A percentile compares a stretch with the other conserved stretches of the same genome.
phyloP scores from a whole-genome alignment of 2,797 vertebrate genomes.

The Decapterus maruadsi region DNA sequence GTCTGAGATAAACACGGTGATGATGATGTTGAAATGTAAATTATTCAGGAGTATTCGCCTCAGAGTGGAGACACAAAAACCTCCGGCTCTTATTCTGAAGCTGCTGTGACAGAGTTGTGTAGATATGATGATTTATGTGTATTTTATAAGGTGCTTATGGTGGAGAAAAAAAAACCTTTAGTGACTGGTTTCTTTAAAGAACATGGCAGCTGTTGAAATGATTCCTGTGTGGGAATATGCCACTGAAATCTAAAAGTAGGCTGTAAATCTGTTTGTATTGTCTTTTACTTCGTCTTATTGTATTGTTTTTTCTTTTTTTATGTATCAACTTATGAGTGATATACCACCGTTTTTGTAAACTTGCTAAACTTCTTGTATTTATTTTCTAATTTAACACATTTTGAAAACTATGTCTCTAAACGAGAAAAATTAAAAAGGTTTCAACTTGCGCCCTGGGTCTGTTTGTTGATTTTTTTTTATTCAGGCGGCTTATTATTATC shows the following conservation, averaged over 20 bases:
- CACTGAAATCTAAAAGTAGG: constrained; percentile 36
- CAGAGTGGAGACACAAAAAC: background rate
- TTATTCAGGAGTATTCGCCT: constrained; percentile 1
- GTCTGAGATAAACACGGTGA: background rate
- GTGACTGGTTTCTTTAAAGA: constrained; percentile 21
- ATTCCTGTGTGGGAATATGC: constrained; percentile 42
- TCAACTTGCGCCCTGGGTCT: constrained; percentile 9
- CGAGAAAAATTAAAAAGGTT: constrained; percentile 54
- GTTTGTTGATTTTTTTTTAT: constrained; percentile 3
- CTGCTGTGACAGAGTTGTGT: constrained; percentile 13
- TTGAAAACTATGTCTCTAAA: constrained; percentile 47
- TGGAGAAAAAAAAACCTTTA: background rate
- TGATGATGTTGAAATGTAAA: background rate
- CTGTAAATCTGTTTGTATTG: constrained; percentile 28
- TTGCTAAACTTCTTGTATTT: constrained; percentile 62
- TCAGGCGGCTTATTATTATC: background rate
- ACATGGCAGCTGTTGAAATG: constrained; percentile 70
- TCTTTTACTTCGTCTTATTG: constrained; percentile 20
- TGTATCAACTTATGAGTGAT: constrained; percentile 28
- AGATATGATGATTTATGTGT: constrained; percentile 3
- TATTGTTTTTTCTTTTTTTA: constrained; percentile 11
- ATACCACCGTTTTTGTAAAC: constrained; percentile 49
- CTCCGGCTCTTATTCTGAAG: constrained; percentile 12
- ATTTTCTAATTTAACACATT: constrained; percentile 64
- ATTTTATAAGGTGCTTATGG: constrained; percentile 39